Conservation (phyloP, 2,113 vertebrate species). For the Sinocyclocheilus grahami region DNA sequence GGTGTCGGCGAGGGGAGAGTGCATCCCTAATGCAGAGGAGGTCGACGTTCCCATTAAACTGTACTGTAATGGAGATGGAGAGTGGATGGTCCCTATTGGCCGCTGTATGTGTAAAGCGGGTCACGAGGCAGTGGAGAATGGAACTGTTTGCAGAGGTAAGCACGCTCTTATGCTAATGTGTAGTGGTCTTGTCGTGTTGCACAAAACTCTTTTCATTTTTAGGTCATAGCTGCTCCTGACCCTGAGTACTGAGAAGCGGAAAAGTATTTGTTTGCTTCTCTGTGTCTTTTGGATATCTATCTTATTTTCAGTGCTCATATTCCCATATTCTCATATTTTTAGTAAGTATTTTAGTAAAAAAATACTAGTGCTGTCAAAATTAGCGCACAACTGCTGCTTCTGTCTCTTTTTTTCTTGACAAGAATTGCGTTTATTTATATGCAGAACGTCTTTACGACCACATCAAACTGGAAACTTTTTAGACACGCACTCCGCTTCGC, state of each 20-base stretch:
- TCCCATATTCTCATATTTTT: neutral
- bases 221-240: neutral
- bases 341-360: no score
- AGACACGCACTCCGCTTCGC: no score
- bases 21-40: constrained; percentile 92
- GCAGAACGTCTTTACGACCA: no score
- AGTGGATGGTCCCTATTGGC: constrained; percentile 98
- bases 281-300: neutral
- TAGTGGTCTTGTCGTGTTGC: neutral
- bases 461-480: no score
- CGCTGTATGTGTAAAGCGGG: constrained; percentile 96
- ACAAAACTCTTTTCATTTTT: neutral
- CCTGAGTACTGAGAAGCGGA: neutral
- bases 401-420: no score
- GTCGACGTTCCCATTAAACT: constrained; percentile 98
- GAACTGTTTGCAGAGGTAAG: constrained; percentile 92
- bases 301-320: neutral
- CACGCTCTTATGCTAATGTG: constrained; percentile 4
- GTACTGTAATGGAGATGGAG: constrained; percentile 96
- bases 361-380: no score
- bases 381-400: no score
- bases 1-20: constrained; percentile 90
- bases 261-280: constrained; percentile 4
- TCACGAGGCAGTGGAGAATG: constrained; percentile 91
- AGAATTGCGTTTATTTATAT: no score